Percentiles rank a stretch among this genome's conserved stretches.
phyloP scores from a whole-genome alignment of 2,113 vertebrate genomes.

The Actinemys pallida region DNA sequence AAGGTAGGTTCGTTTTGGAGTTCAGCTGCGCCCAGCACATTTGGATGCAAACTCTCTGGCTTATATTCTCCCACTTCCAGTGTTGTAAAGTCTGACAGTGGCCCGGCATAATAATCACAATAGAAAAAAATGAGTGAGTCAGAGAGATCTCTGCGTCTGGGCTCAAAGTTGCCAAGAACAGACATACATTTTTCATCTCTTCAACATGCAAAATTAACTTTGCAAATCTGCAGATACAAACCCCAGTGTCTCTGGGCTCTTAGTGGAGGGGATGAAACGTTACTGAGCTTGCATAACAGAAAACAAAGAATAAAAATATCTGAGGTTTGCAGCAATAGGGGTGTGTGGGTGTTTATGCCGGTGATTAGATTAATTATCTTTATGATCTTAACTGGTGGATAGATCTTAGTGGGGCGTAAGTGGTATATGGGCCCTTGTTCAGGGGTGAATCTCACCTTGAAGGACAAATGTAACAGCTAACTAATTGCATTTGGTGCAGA shows the following conservation, averaged over 20 bases:
- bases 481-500: too few species aligned
- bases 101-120: not conserved
- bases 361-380: too few species aligned
- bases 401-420: not conserved
- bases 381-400: not conserved
- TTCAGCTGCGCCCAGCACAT: too few species aligned
- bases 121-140: not conserved
- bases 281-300: not conserved
- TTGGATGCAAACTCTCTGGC: not conserved
- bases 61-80: not conserved
- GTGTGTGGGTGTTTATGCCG: rapidly evolving
- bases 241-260: not conserved
- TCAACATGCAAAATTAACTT: not conserved
- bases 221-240: not conserved
- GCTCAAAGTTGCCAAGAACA: not conserved
- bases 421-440: too few species aligned
- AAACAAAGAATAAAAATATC: not conserved
- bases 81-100: not conserved
- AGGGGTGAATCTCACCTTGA: not conserved
- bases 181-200: not conserved
- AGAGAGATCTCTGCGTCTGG: not conserved
- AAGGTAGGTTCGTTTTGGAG: not conserved
- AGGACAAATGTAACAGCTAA: not conserved
- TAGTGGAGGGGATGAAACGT: not conserved
- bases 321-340: not conserved